Conservation (phyloP, 2,888 invertebrate genomes). For the Agelastica alni region DNA sequence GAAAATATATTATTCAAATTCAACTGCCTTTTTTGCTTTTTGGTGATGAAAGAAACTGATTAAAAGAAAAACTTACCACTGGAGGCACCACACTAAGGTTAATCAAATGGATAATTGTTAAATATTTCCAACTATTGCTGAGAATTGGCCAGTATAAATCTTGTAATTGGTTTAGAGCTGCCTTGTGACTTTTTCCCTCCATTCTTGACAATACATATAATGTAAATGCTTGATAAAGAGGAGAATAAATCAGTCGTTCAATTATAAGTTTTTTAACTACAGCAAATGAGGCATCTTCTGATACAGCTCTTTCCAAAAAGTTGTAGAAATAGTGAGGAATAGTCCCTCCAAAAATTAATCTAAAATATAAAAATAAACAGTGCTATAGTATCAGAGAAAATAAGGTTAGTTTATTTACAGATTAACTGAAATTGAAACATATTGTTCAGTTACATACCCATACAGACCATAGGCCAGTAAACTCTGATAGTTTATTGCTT, state of each 20-base stretch:
- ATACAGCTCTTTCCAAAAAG: conserved; percentile 64
- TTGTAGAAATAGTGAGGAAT: conserved; percentile 79
- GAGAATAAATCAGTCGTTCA: conserved; percentile 73
- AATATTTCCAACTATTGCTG: conserved; percentile 75
- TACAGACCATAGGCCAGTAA: conserved; percentile 74
- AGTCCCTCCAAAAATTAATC: conserved; percentile 78
- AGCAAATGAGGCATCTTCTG: conserved; percentile 58
- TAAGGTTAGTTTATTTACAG: too few species aligned
- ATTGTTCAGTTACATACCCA: conserved; percentile 74
- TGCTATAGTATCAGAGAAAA: too few species aligned
- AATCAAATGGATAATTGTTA: conserved; percentile 74
- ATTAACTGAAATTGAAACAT: too few species aligned
- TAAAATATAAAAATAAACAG: conserved; percentile 52
- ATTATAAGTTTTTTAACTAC: conserved; percentile 67
- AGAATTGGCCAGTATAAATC: conserved; percentile 69
- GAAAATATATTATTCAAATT: conserved; percentile 13
- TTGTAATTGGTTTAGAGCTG: conserved; percentile 66
- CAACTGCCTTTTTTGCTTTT: too few species aligned
- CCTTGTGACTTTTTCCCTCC: conserved; percentile 73
- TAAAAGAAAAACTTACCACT: too few species aligned
- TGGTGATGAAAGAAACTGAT: too few species aligned
- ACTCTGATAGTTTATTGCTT: conserved; percentile 67
- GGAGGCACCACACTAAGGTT: conserved; percentile 78
- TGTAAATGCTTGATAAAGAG: conserved; percentile 75
- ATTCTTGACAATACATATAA: conserved; percentile 75